These are phyloP conservation scores for Zapus hudsonius DNA, from an alignment of 2,113 vertebrate genomes.

Conservation along the genomic window DNA sequence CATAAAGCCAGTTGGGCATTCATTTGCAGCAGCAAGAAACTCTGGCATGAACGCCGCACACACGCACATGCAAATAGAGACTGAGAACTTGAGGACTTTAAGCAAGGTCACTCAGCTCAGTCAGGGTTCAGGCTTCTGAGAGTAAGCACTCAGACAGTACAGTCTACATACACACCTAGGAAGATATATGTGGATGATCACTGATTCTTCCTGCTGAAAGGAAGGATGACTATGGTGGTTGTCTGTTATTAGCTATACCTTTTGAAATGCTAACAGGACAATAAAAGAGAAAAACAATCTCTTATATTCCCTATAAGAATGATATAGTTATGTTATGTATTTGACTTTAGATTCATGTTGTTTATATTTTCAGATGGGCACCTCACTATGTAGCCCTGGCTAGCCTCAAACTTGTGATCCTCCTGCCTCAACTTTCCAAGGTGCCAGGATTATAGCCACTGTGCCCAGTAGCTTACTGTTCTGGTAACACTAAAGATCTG, in stretches of 20 bases:
- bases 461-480: not conserved
- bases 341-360: constrained; percentile 5
- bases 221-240: not conserved
- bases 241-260: not conserved
- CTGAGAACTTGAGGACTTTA: not conserved
- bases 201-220: constrained; percentile 32
- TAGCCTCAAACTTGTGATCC: not conserved
- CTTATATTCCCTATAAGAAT: constrained; percentile 26
- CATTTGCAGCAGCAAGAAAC: too few species aligned
- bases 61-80: not conserved
- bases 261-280: not conserved
- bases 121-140: not conserved
- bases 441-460: not conserved
- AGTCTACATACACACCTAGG: not conserved
- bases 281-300: constrained; percentile 35
- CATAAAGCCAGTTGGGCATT: too few species aligned
- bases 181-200: not conserved
- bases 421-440: not conserved
- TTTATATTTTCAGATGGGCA: not conserved
- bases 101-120: not conserved
- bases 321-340: constrained; percentile 22
- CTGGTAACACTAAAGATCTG: not conserved
- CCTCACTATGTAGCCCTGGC: not conserved
- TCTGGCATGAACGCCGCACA: too few species aligned
- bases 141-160: not conserved